These are phyloP conservation scores for Chelon labrosus DNA, from an alignment of 2,797 vertebrate species.

Conservation along the genomic window DNA sequence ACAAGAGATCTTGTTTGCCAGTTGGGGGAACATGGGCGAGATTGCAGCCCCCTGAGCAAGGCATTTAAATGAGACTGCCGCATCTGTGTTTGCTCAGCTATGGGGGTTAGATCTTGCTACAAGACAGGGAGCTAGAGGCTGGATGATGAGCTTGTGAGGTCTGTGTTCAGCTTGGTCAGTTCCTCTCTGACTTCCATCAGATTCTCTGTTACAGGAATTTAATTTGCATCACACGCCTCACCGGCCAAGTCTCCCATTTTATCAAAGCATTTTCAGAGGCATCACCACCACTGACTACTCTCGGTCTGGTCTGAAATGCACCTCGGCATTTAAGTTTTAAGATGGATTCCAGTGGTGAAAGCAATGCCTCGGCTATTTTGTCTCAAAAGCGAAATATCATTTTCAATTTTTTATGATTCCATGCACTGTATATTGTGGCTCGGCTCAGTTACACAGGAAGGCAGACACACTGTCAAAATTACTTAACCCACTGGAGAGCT, in stretches of 20 bases:
- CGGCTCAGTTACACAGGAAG: slow-evolving; percentile 51
- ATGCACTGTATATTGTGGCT: slow-evolving; percentile 47
- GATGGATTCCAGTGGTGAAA: slow-evolving; percentile 54
- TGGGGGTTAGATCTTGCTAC: slow-evolving; percentile 53
- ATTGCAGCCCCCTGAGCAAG: slow-evolving; percentile 51
- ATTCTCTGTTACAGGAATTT: slow-evolving; percentile 79
- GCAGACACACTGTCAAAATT: slow-evolving; percentile 71
- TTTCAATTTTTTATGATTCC: slow-evolving; percentile 61
- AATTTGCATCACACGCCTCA: slow-evolving; percentile 83
- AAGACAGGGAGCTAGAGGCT: slow-evolving; percentile 57
- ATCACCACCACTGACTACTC: slow-evolving; percentile 55
- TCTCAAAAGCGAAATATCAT: slow-evolving; percentile 67
- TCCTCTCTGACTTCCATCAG: slow-evolving; percentile 77
- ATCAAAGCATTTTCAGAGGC: slow-evolving; percentile 71
- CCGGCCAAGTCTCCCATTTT: slow-evolving; percentile 66
- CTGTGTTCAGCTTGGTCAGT: slow-evolving; percentile 73
- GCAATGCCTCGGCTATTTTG: slow-evolving; percentile 64
- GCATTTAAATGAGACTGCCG: slow-evolving; percentile 71
- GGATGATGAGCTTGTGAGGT: slow-evolving; percentile 69
- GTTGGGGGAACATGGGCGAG: slow-evolving; percentile 43
- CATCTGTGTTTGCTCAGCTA: slow-evolving; percentile 64
- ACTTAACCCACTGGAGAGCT: slow-evolving; percentile 66
- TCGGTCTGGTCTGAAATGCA: slow-evolving; percentile 58
- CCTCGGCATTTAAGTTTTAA: slow-evolving; percentile 61
- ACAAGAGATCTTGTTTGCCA: slow-evolving; percentile 47